Evolutionary conservation across 2,113 vertebrate species (phyloP).

Genomic region (Calidris pugnax): DNA sequence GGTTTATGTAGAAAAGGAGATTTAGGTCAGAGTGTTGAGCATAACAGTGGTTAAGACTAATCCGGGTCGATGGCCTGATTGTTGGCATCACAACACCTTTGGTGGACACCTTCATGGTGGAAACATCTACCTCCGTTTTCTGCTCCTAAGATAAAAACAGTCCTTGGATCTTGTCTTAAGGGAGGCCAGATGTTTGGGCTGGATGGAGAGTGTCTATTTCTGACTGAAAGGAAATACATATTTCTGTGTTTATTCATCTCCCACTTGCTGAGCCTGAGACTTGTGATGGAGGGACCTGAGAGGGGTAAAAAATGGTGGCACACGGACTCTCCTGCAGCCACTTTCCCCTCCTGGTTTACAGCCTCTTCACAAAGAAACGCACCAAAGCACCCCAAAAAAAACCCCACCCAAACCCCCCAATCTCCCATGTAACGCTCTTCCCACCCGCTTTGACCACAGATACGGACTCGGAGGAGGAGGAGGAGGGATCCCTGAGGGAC

Average conservation of each 20-base stretch:
- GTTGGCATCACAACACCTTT: not conserved
- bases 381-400: not conserved
- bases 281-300: not conserved
- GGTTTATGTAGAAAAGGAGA: not conserved
- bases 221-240: fast-evolving
- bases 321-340: fast-evolving
- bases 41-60: not conserved
- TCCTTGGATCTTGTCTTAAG: not conserved
- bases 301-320: too few relatives aligned
- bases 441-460: constrained; percentile 83
- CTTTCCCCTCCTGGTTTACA: not conserved
- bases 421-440: constrained; percentile 26
- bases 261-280: not conserved
- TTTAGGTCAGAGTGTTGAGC: not conserved
- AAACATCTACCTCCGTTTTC: not conserved
- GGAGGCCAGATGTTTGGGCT: not conserved
- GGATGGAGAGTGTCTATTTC: not conserved
- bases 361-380: not conserved
- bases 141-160: not conserved
- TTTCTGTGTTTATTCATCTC: not conserved
- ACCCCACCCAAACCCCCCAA: not conserved
- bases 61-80: not conserved
- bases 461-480: constrained; percentile 94
- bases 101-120: not conserved
- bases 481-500: constrained; percentile 83